Percentiles rank a stretch among this genome's conserved stretches.
These are phyloP conservation scores for Acanthiza pusilla DNA, from an alignment of 2,797 vertebrate genomes.

Conservation along the genomic window DNA sequence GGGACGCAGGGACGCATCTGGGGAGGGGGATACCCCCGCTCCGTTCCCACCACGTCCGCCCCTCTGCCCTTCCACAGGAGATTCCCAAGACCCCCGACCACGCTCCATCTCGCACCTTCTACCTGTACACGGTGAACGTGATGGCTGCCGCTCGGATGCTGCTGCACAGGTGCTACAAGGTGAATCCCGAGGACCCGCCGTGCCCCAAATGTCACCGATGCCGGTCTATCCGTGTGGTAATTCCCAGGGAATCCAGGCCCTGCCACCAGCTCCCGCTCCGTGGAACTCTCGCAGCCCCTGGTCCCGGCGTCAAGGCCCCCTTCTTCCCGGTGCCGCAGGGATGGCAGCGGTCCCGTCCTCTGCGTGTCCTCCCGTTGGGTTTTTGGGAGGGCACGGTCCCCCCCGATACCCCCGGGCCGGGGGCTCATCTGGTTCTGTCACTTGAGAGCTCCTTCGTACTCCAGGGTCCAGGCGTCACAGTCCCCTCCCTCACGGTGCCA, in stretches of 20 bases:
- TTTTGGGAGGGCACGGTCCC: not conserved
- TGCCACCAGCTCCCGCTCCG: not conserved
- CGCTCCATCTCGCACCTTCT: not conserved
- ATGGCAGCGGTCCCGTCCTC: not conserved
- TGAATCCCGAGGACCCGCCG: not conserved
- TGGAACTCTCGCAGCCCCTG: not conserved
- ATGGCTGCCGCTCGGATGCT: not conserved
- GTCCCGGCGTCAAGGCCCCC: not conserved
- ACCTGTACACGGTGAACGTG: not conserved
- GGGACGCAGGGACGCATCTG: not conserved
- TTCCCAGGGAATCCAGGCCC: not conserved
- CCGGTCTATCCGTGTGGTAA: accelerated
- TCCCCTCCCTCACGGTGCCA: not conserved
- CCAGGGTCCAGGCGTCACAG: not conserved
- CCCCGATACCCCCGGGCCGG: not conserved
- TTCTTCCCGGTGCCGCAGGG: too few species aligned
- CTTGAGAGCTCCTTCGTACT: not conserved
- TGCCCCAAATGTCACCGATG: too few species aligned
- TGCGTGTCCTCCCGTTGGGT: not conserved
- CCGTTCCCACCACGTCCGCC: accelerated
- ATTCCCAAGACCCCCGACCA: not conserved
- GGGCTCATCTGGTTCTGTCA: not conserved
- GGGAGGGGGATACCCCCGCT: too few species aligned
- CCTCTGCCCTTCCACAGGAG: not conserved
- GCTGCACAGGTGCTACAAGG: not conserved